Evolutionary conservation across 2,888 invertebrate genomes (phyloP), one percentile per base, ranked within the genome.

Genomic region (Campoletis raptor): DNA sequence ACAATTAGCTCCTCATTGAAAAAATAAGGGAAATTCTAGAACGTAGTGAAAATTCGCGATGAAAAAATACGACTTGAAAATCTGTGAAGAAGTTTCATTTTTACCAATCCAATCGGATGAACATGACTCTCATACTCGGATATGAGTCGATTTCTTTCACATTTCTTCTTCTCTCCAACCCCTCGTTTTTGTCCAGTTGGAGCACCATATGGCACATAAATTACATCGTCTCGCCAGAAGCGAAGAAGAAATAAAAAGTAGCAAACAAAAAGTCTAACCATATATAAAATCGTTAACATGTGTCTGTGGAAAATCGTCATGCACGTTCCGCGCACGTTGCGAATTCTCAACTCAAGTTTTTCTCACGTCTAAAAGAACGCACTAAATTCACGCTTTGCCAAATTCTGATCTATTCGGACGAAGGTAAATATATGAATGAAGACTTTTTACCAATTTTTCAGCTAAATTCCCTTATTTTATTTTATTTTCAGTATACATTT

Each of bases 361-460:
- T 66, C 40, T 52, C 5, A 4, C 42, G 42, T 57, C 18, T 10
- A 72, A 54, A 40, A 54, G 21, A 48, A 52, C 81, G 45, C 61
- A 89, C 88, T 89, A 90, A 89, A 91, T 91, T 61, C 61, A 30
- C 15, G 4, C n/a, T 54, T 40, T 45, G 42, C 30, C n/a, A 18
- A 24, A 37, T 77, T 74, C 90, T 92, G 91, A 91, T 92, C 90
- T 90, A 90, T 91, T 90, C 90, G 85, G 88, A 85, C 85, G 69
- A 45, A 45, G 48, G 21, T 42, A 42, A 57, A 57, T 21, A 57
- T 21, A 52, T 67, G 54, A 36, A n/a, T 12, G 42, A 82, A 72
- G 45, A 24, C 79, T 85, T 67, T 76, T 84, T 48, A 45, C 6
- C 6, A 0, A 3, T 15, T 10, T 74, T 10, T 6, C 6, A 2